Evolutionary conservation across 2,113 vertebrate genomes (phyloP).

Genomic region (Ictalurus furcatus): DNA sequence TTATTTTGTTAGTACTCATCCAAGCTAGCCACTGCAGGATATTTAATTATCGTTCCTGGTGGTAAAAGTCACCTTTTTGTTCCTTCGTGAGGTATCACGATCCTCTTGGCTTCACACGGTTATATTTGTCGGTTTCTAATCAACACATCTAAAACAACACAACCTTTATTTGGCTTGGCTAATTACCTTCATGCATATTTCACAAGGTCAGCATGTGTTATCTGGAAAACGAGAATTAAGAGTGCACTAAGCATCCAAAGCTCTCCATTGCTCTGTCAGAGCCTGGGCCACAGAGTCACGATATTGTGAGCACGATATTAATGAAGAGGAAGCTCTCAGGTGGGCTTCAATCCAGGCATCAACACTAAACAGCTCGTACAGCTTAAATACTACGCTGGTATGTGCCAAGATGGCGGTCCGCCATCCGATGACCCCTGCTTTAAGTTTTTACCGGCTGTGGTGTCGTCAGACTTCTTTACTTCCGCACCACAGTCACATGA

Average conservation of each 20-base stretch:
- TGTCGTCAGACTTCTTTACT: background rate
- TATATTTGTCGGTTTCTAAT: background rate
- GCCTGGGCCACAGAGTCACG: background rate
- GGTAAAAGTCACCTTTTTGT: background rate
- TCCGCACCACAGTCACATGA: background rate
- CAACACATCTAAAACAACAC: background rate
- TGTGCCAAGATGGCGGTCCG: background rate
- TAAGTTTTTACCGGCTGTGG: background rate
- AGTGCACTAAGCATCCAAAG: background rate
- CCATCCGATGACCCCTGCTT: background rate
- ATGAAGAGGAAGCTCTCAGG: conserved; percentile 12
- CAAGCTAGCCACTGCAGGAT: background rate
- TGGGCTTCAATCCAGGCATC: background rate
- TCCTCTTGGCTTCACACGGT: background rate
- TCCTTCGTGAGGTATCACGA: background rate
- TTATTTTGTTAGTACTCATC: no score
- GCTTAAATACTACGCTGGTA: background rate
- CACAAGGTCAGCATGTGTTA: background rate
- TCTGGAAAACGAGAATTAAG: background rate
- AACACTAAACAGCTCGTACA: background rate
- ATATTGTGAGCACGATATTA: background rate
- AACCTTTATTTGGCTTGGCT: background rate
- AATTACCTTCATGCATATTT: conserved; percentile 21
- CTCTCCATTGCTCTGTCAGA: background rate
- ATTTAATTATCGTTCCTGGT: background rate